A percentile compares a stretch with the other conserved stretches of the same genome.
These are phyloP conservation scores for Pseudochirops cupreus DNA, from an alignment of 2,797 vertebrate genomes.

Conservation along the genomic window DNA sequence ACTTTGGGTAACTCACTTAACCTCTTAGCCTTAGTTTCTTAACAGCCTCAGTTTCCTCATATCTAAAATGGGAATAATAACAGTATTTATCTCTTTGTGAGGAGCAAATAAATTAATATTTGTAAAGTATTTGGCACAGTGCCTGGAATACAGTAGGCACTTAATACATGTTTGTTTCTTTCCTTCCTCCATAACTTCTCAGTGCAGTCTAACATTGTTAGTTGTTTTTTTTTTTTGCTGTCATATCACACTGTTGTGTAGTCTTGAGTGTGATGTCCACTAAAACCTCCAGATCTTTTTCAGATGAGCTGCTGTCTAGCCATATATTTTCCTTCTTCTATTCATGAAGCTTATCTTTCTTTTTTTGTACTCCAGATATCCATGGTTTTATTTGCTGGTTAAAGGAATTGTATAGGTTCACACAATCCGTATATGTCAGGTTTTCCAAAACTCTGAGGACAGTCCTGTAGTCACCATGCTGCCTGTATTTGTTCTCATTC, in stretches of 20 bases:
- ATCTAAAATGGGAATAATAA: not conserved
- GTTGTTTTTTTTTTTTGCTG: not conserved
- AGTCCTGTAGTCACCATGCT: not conserved
- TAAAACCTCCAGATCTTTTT: not conserved
- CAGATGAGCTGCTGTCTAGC: not conserved
- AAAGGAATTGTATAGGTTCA: not conserved
- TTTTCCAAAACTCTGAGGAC: not conserved
- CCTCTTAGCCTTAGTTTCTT: not conserved
- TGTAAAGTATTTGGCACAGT: not conserved
- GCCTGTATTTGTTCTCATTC: not conserved
- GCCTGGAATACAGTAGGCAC: not conserved
- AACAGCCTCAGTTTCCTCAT: not conserved
- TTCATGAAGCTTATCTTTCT: not conserved
- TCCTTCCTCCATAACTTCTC: not conserved
- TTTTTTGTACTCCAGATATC: not conserved
- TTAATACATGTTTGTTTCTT: not conserved
- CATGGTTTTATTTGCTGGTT: not conserved
- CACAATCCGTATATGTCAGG: not conserved
- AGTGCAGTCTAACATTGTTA: not conserved
- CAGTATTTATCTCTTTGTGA: not conserved
- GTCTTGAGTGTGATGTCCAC: not conserved
- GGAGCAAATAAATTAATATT: not conserved
- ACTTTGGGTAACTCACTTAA: not conserved
- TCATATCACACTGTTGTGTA: not conserved
- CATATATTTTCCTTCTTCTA: not conserved